phyloP scores from a whole-genome alignment of 2,797 vertebrate species.

The Anguilla megastoma region DNA sequence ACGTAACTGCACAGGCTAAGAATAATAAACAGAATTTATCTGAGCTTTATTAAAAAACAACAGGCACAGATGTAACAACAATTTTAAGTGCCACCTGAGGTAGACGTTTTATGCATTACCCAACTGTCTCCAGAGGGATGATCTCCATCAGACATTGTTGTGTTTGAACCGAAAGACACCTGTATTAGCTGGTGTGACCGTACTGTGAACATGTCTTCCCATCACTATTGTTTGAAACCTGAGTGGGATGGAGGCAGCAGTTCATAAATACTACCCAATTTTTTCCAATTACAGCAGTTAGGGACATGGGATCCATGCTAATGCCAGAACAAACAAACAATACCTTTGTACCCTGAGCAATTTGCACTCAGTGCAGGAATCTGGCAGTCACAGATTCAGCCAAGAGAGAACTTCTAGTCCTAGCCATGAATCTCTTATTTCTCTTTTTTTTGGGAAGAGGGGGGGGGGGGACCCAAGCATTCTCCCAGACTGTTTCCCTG shows the following conservation, averaged over 20 bases:
- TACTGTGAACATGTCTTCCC: neutral
- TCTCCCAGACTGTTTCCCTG: constrained; percentile 63
- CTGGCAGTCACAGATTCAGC: constrained; percentile 49
- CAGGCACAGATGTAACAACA: neutral
- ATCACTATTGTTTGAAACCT: neutral
- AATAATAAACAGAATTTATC: neutral
- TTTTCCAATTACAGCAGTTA: constrained; percentile 49
- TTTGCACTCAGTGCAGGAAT: constrained; percentile 66
- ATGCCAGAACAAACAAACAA: constrained; percentile 68
- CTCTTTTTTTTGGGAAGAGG: constrained; percentile 44
- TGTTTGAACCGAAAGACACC: constrained; percentile 13
- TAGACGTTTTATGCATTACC: neutral
- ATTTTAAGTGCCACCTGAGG: neutral
- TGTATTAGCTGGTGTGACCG: neutral
- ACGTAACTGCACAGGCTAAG: neutral
- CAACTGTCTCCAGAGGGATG: neutral
- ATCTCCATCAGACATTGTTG: neutral
- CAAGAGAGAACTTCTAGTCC: constrained; percentile 58
- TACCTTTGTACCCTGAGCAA: constrained; percentile 69
- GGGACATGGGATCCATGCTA: constrained; percentile 61
- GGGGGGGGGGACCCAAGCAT: constrained; percentile 47
- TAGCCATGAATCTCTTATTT: constrained; percentile 60
- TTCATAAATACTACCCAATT: constrained; percentile 44
- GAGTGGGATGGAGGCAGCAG: constrained; percentile 12
- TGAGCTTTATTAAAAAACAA: neutral